A percentile compares a stretch with the other conserved stretches of the same genome.
Evolutionary conservation across 2,113 vertebrate species (phyloP).

Genomic region (Catagonus wagneri): DNA sequence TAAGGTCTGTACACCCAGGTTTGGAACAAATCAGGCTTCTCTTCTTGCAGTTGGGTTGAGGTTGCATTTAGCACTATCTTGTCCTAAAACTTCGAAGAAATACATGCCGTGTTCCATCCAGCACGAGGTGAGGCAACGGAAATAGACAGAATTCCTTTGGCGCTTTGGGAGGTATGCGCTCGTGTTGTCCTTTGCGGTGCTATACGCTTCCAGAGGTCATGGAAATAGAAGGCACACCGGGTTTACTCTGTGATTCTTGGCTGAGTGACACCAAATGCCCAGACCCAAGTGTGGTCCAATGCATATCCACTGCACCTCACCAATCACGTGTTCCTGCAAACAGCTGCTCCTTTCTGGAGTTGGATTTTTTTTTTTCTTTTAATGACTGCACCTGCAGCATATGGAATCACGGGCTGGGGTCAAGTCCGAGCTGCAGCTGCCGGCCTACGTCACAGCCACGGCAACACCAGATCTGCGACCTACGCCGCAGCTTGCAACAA

Average conservation of each 20-base stretch:
- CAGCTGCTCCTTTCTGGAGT: background rate
- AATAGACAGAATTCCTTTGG: background rate
- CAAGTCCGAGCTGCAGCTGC: no score
- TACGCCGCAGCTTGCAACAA: no score
- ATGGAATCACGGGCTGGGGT: no score
- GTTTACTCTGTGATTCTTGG: background rate
- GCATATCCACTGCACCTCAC: background rate
- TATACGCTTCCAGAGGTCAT: background rate
- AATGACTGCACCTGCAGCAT: no score
- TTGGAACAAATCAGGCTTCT: background rate
- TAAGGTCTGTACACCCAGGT: background rate
- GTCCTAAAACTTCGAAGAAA: constrained; percentile 53
- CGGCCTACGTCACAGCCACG: no score
- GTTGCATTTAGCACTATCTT: background rate
- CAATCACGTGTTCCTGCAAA: background rate
- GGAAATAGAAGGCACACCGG: background rate
- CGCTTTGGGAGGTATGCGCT: background rate
- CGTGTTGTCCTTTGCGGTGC: background rate
- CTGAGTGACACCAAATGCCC: background rate
- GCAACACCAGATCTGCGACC: no score
- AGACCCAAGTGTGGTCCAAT: background rate
- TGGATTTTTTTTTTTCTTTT: no score
- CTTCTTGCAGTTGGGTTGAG: background rate
- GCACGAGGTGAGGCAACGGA: background rate
- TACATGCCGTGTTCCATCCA: accelerated